Base-by-base conservation (phyloP, 2,797 vertebrate genomes). In the Acrossocheilus fasciatus region DNA sequence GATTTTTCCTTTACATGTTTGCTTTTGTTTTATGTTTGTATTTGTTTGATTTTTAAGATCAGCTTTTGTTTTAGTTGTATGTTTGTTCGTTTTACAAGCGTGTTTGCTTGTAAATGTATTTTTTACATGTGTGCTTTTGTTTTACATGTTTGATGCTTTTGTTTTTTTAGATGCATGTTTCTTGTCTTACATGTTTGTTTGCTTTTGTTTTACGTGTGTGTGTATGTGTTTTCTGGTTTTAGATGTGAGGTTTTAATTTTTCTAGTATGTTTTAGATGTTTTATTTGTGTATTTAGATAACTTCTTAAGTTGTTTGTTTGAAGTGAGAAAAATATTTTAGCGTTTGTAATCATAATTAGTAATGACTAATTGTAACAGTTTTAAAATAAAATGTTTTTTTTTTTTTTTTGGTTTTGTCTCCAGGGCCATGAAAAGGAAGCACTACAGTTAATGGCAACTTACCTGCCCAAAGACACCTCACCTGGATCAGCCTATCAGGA, bases 371-470 rank as follows among this genome's bases (percentile, higher is more conserved):
- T 43, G 43, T 10, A 43, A 43, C 43, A 43, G 9, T 43, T 43
- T 43, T 43, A 43, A 43, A 43, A 43, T 39, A 6, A 6, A 39
- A 39, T 39, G 2, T 34, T 1, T 34, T 34, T 2, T 34, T 39
- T 5, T 0, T 39, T 39, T 41, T 41, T 41, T 41, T 39, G 39
- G 6, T 41, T 11, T 52, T 11, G 72, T 82, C 14, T 87, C 68
- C 88, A 99, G 98, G 98, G 98, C 69, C 98, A 99, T 12, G 98
- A 99, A 93, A 99, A 99, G 89, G 98, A 99, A 91, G 98, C 98
- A 0, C 95, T 99, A 50, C 98, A 99, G 90, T 93, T 99, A 54
- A 99, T 99, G 98, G 98, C 98, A 39, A 99, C 98, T 0, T 99
- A 99, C 90, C 93, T 99, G 79, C 98, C 98, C 81, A 99, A 99